These are phyloP conservation scores for Herpetotheres cachinnans DNA, from an alignment of 2,113 vertebrate species.

Conservation along the genomic window DNA sequence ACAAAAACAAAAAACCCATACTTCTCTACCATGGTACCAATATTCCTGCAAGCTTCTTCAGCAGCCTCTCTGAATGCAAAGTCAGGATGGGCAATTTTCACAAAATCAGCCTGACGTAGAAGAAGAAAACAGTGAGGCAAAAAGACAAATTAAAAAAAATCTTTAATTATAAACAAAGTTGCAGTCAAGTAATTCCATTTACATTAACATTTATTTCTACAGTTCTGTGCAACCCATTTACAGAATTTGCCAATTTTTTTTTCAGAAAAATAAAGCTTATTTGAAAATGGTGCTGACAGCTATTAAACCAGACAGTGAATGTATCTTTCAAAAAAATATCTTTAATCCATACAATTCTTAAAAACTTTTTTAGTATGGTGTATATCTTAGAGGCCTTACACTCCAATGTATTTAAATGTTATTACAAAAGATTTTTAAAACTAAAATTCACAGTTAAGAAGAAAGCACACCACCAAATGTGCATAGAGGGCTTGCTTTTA, in stretches of 20 bases:
- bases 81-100: conserved; percentile 94
- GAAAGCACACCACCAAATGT: not conserved
- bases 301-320: not conserved
- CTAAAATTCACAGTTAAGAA: not conserved
- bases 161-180: not conserved
- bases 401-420: not conserved
- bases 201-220: not conserved
- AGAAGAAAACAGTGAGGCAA: not conserved
- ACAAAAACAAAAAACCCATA: conserved; percentile 52
- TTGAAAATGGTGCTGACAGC: not conserved
- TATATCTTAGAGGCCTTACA: not conserved
- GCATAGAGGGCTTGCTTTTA: not conserved
- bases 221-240: not conserved
- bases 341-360: not conserved
- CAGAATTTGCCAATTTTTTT: not conserved
- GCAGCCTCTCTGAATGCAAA: conserved; percentile 88
- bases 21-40: conserved; percentile 94
- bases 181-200: not conserved
- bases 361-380: not conserved
- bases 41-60: conserved; percentile 88
- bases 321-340: not conserved
- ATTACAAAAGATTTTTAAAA: not conserved
- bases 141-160: not conserved
- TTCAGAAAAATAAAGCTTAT: not conserved
- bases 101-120: conserved; percentile 88